phyloP scores from a whole-genome alignment of 2,797 vertebrate genomes.

The Lepus townsendii region DNA sequence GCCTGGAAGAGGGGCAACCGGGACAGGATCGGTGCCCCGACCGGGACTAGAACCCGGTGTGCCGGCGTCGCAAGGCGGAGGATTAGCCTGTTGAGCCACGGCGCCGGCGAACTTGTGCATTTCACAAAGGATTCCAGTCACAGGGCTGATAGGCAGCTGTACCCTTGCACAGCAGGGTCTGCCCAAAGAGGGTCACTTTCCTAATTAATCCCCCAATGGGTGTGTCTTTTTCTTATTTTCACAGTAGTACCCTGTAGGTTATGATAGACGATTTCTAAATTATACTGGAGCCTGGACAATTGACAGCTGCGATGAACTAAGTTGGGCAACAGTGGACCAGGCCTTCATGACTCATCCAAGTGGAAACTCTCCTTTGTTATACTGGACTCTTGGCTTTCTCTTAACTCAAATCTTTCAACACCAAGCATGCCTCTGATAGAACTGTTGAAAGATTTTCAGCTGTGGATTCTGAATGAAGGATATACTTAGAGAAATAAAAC shows the following conservation, averaged over 20 bases:
- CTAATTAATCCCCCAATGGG: neutral
- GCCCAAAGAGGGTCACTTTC: neutral
- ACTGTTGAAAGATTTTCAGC: constrained; percentile 23
- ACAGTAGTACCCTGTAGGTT: neutral
- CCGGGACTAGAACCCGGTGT: no score
- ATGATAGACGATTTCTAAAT: neutral
- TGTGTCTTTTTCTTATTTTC: constrained; percentile 7
- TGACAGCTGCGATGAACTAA: neutral
- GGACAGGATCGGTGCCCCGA: no score
- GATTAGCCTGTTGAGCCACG: no score
- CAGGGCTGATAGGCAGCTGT: rapidly evolving
- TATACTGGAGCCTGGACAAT: neutral
- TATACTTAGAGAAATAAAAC: constrained; percentile 62
- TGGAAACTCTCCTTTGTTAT: neutral
- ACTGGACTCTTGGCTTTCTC: neutral
- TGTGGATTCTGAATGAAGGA: constrained; percentile 40
- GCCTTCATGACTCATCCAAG: neutral
- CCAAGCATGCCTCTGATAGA: constrained; percentile 46
- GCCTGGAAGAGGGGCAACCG: no score
- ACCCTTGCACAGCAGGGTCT: neutral
- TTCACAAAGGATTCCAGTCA: neutral
- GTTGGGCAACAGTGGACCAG: neutral
- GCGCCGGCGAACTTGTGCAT: neutral
- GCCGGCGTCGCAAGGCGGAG: no score
- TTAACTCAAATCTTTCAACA: neutral